These are phyloP conservation scores for Colletes latitarsis DNA, from an alignment of 1,140 invertebrate species.

Conservation along the genomic window DNA sequence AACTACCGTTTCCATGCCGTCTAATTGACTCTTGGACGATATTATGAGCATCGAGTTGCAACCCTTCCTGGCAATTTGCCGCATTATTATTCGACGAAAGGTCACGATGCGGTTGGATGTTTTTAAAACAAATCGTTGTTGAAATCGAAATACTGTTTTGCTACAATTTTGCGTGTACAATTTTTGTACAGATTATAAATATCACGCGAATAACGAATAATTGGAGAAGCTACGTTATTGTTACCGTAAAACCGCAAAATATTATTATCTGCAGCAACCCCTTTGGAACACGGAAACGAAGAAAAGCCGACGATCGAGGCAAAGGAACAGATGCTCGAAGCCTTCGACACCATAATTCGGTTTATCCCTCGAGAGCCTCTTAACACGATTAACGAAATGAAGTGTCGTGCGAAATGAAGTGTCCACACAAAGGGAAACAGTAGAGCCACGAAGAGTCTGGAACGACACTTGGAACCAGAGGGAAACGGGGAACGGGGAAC, in stretches of 20 bases:
- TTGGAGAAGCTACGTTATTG: not conserved
- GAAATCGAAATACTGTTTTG: no score
- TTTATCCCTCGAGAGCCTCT: slow-evolving; percentile 15
- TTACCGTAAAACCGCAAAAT: not conserved
- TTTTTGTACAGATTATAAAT: no score
- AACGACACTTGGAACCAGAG: not conserved
- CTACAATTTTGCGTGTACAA: no score
- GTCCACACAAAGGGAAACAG: not conserved
- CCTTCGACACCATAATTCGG: slow-evolving; percentile 35
- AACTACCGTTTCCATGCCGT: not conserved
- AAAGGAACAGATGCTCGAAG: not conserved
- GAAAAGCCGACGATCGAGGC: not conserved
- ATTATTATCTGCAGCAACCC: not conserved
- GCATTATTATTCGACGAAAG: no score
- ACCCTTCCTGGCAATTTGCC: not conserved
- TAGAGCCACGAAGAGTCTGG: not conserved
- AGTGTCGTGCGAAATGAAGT: not conserved
- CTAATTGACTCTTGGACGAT: not conserved
- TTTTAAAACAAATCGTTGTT: no score
- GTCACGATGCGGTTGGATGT: no score
- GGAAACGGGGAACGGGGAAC: not conserved
- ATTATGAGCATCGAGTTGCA: not conserved
- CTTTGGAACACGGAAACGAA: no score
- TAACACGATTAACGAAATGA: slow-evolving; percentile 35
- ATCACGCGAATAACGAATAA: no score